These are phyloP conservation scores for Nowickia ferox DNA, from an alignment of 2,888 invertebrate species.

Conservation along the genomic window DNA sequence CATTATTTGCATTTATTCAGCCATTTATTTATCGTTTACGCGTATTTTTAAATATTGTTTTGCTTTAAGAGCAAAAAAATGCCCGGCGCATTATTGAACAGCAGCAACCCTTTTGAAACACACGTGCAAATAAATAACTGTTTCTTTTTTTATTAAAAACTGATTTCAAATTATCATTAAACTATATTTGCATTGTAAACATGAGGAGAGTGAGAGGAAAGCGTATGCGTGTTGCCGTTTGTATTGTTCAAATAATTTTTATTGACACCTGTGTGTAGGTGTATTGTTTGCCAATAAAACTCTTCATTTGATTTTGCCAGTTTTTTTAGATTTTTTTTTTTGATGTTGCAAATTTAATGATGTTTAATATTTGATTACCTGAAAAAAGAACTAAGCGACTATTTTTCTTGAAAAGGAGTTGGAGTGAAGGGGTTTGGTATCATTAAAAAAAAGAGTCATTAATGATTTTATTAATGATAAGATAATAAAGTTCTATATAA, in stretches of 20 bases:
- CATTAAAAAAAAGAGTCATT: constrained; percentile 26
- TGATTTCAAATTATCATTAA: constrained; percentile 18
- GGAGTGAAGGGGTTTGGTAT: background rate
- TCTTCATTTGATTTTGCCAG: constrained; percentile 23
- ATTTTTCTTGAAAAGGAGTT: background rate
- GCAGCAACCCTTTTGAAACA: constrained; percentile 12
- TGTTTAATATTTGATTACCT: constrained; percentile 35
- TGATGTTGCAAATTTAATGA: constrained; percentile 52
- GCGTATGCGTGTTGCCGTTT: background rate
- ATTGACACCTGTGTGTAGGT: constrained; percentile 69
- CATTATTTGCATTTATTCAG: constrained; percentile 67
- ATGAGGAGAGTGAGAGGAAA: background rate
- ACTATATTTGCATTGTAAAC: background rate
- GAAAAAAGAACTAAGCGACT: background rate
- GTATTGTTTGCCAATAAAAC: constrained; percentile 48
- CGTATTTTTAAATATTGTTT: constrained; percentile 22
- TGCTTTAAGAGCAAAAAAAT: background rate
- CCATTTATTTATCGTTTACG: constrained; percentile 38
- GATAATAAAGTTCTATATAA: constrained; percentile 62
- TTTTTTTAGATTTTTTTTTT: background rate
- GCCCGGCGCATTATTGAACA: background rate
- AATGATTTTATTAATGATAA: constrained; percentile 66
- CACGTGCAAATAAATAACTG: constrained; percentile 17
- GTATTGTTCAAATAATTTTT: constrained; percentile 62
- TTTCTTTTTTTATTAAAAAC: background rate